Evolutionary conservation across 2,113 vertebrate species (phyloP).

Genomic region (Eira barbara): DNA sequence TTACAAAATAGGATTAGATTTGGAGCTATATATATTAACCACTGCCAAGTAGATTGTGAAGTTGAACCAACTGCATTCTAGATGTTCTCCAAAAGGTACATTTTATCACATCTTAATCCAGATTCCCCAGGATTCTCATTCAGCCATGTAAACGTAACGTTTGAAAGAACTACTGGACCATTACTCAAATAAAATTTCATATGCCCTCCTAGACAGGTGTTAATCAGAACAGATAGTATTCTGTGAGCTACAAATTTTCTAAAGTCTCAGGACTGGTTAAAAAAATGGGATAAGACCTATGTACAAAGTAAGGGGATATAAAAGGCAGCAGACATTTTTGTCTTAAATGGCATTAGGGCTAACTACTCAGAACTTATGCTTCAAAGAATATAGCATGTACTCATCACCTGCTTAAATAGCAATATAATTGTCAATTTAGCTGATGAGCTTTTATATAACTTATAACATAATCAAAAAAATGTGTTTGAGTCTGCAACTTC

Average conservation of each 20-base stretch:
- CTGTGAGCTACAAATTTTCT: neutral
- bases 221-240: neutral
- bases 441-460: neutral
- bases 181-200: neutral
- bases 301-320: neutral
- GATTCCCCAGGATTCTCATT: neutral
- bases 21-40: neutral
- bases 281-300: neutral
- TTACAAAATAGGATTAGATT: neutral
- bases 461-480: neutral
- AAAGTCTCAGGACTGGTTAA: neutral
- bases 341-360: neutral
- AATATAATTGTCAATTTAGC: neutral
- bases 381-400: neutral
- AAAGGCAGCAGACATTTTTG: neutral
- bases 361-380: neutral
- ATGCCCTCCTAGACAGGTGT: neutral
- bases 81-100: neutral
- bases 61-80: neutral
- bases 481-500: conserved; percentile 34
- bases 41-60: neutral
- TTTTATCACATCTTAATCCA: neutral
- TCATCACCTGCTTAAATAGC: neutral
- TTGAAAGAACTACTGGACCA: neutral
- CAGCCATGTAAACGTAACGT: neutral